phyloP scores from a whole-genome alignment of 2,797 vertebrate species.

The Spondyliosoma cantharus region DNA sequence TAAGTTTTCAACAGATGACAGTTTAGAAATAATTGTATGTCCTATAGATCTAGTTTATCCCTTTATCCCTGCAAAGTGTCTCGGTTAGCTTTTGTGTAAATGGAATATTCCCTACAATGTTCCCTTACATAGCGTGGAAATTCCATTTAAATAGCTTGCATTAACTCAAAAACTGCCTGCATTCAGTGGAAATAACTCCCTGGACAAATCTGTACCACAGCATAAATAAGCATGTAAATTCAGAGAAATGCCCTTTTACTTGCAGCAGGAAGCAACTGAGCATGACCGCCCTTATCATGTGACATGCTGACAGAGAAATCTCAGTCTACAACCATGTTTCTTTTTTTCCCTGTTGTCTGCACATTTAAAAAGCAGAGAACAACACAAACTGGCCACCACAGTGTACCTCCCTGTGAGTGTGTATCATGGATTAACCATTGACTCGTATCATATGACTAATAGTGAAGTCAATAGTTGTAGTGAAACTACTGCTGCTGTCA shows the following conservation, averaged over 20 bases:
- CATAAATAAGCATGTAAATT: conserved; percentile 47
- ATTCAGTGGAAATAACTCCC: conserved; percentile 54
- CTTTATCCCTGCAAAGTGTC: background rate
- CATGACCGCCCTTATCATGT: conserved; percentile 35
- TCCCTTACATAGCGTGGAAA: conserved; percentile 38
- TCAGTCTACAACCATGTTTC: background rate
- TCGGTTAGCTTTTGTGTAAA: background rate
- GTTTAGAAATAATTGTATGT: background rate
- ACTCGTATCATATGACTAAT: conserved; percentile 38
- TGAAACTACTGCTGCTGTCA: background rate
- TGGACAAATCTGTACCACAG: conserved; percentile 18
- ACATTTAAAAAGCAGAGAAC: conserved; percentile 24
- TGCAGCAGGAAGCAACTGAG: conserved; percentile 28
- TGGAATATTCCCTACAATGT: conserved; percentile 34
- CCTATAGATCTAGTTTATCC: background rate
- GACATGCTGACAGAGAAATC: conserved; percentile 35
- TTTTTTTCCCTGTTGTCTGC: background rate
- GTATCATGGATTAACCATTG: conserved; percentile 58
- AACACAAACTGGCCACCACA: background rate
- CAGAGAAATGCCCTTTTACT: conserved; percentile 28
- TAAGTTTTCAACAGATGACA: background rate
- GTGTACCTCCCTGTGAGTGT: conserved; percentile 18
- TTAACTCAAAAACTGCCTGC: conserved; percentile 20
- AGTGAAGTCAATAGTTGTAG: too few species aligned
- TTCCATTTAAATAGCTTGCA: conserved; percentile 24